Base-by-base conservation (phyloP, 2,797 vertebrate species). In the Enteromius anoplus region DNA sequence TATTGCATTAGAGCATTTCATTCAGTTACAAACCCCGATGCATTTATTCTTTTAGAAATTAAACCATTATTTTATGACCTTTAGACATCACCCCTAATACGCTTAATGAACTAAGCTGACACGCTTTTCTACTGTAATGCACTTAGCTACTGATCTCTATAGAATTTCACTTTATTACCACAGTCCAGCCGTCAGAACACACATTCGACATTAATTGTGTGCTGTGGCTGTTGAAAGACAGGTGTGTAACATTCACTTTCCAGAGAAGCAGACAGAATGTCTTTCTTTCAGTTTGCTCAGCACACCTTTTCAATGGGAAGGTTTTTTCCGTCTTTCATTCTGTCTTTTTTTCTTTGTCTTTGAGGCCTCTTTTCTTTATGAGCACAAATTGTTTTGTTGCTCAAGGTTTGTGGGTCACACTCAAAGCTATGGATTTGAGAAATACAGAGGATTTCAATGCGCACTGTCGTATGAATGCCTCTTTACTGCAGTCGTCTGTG, bases 31-130 rank as follows among this genome's bases (percentile, higher is more conserved):
- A 77, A 51, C 26, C 40, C 19, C 8, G 34, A 23, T 70, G 69
- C 76, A 73, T 85, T 85, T 88, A 58, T 89, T 79, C 64, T 75
- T 58, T 78, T 78, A 51, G 23, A 86, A 77, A 78, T 82, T 75
- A 78, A 78, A 75, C 23, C 34, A 2, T 17, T 53, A 47, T n/a
- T 72, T 68, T 81, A 32, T 85, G 73, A 69, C 79, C 75, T 87
- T 77, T 85, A 76, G 62, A 83, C 34, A 81, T 51, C 72, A 42
- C 73, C 47, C 21, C 40, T 60, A 40, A 66, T 78, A 47, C 19
- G 8, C 62, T 85, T 81, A 66, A 10, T 72, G 32, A 75, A 75
- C 45, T 23, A 34, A 29, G 29, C 53, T 72, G 55, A 72, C 79
- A 81, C 1, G 7, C 21, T 49, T 53, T 66, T 70, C 49, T 60